Percentiles rank a stretch among this genome's conserved stretches.
Evolutionary conservation across 2,888 invertebrate species (phyloP).

Genomic region (Hyposoter dolosus): DNA sequence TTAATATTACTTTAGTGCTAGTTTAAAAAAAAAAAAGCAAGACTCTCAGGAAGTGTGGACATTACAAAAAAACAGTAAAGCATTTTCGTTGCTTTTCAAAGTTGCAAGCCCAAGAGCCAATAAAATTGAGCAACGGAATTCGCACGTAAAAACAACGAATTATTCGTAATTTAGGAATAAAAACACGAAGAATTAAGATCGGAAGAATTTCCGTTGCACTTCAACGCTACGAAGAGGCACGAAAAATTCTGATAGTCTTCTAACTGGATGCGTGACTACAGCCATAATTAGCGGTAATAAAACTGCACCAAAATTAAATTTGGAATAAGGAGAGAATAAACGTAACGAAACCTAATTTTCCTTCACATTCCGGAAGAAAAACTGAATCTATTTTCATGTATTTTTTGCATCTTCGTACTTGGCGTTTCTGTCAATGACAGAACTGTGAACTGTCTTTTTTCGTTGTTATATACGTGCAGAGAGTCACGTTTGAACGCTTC

Average conservation of each 20-base stretch:
- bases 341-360: slow-evolving; percentile 1
- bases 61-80: too few relatives aligned
- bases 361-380: background rate
- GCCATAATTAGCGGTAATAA: background rate
- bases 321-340: background rate
- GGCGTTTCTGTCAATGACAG: background rate
- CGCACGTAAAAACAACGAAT: background rate
- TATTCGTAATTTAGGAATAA: background rate
- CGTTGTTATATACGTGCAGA: background rate
- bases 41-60: too few relatives aligned
- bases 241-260: background rate
- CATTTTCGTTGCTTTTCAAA: too few relatives aligned
- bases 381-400: background rate
- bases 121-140: background rate
- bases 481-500: slow-evolving; percentile 41
- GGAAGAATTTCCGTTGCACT: background rate
- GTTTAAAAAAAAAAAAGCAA: too few relatives aligned
- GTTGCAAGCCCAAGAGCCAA: background rate
- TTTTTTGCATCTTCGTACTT: background rate
- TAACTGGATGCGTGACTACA: background rate
- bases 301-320: background rate
- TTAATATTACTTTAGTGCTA: too few relatives aligned
- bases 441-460: background rate
- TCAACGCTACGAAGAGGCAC: background rate
- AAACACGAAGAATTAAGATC: background rate